Evolutionary conservation across 2,888 invertebrate species (phyloP), one percentile per base, ranked within the genome.

Genomic region (Pristionchus entomophagus): DNA sequence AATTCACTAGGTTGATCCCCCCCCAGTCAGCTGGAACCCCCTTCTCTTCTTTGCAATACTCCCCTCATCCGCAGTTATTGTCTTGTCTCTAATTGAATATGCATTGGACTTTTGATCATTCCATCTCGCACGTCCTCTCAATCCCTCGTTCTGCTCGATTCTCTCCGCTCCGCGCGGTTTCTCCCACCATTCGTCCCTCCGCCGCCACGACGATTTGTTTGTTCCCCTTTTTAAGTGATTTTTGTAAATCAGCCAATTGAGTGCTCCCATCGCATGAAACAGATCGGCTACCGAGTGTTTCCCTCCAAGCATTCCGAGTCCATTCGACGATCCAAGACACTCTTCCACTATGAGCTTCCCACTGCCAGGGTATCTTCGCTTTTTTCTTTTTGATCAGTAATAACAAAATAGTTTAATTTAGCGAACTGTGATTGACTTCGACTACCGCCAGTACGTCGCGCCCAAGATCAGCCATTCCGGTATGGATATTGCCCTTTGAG

Each of bases 381-480:
- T 73, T 22, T 12, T 2, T 35, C 22, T n/a, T 26, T 1, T 53
- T 8, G 41, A 80, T 56, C n/a, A 3, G n/a, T 8, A 17, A 0
- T 80, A 17, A 19, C 26, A 26, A 53, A 51, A 49, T 53, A n/a
- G 6, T n/a, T 35, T 29, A n/a, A 26, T 56, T 53, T 26, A 81
- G 81, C 19, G 41, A 17, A n/a, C 81, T 12, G 53, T 29, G 19
- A 38, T 38, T 19, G 81, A 81, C 38, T 81, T 22, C 35, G 81
- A 81, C 38, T 38, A 56, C 22, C 81, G 81, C 26, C 38, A 53
- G 35, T 38, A 56, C 35, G 41, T 35, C 19, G 38, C 53, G 12
- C 81, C 81, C 81, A 81, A 81, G 56, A 81, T 81, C 35, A 56
- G 38, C 53, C n/a, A 53, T 56, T 56, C 53, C 35, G 81, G 81